Conservation (phyloP, 2,113 vertebrate species). For the Ctenodactylus gundi region DNA sequence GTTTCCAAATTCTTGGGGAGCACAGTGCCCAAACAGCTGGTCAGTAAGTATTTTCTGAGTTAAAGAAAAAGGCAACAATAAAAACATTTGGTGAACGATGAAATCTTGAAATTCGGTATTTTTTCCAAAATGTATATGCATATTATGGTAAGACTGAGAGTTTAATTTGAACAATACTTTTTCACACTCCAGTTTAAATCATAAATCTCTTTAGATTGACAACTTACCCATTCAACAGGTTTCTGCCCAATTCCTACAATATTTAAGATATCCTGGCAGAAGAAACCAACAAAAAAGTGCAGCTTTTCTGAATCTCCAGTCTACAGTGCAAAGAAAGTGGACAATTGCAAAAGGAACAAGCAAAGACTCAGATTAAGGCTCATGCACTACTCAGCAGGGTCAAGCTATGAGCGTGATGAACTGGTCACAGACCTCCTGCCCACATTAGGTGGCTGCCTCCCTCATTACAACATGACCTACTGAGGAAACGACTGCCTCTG, state of each 20-base stretch:
- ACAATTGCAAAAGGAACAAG: neutral
- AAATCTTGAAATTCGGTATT: neutral
- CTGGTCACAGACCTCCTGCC: neutral
- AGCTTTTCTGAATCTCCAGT: neutral
- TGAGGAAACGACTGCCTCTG: neutral
- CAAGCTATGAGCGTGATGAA: too few species aligned
- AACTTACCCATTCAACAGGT: neutral
- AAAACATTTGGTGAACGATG: neutral
- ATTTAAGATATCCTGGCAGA: neutral
- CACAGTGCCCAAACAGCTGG: neutral
- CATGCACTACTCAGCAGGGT: neutral
- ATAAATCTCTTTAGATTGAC: neutral
- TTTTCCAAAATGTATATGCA: neutral
- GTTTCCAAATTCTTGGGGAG: neutral
- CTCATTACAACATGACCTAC: neutral
- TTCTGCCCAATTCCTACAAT: neutral
- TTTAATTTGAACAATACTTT: neutral
- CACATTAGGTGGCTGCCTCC: neutral
- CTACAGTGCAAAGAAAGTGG: neutral
- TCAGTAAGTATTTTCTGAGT: neutral
- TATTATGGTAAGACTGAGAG: neutral
- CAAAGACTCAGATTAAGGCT: neutral
- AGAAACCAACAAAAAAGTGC: neutral
- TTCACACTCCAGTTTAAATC: neutral
- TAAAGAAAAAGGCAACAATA: neutral